A percentile compares a stretch with the other conserved stretches of the same genome.
phyloP scores from a whole-genome alignment of 2,797 vertebrate species.

The Chrysocyon brachyurus region DNA sequence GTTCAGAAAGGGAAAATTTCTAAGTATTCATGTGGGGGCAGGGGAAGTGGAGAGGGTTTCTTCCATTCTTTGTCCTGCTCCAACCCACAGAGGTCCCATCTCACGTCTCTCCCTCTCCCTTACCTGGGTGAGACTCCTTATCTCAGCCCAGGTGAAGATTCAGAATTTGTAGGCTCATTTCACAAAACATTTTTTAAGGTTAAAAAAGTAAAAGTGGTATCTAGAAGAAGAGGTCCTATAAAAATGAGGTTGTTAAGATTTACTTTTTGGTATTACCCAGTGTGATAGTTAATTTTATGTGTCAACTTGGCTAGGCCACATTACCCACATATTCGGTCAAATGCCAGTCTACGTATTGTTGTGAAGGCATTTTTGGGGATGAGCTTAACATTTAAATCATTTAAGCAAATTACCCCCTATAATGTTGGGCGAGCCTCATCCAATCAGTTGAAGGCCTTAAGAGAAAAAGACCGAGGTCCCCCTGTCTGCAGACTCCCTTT shows the following conservation, averaged over 20 bases:
- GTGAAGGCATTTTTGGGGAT: neutral
- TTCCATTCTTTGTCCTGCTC: neutral
- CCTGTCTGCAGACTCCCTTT: neutral
- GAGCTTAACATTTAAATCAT: neutral
- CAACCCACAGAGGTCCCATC: neutral
- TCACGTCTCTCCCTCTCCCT: neutral
- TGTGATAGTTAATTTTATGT: slow-evolving; percentile 22
- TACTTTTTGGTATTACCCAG: neutral
- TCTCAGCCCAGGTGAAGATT: neutral
- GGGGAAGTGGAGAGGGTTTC: no score
- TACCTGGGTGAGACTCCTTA: neutral
- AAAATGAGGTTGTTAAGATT: neutral
- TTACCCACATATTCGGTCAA: neutral
- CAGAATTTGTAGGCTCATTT: neutral
- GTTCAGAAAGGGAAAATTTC: neutral
- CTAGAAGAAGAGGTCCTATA: neutral
- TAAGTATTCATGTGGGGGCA: neutral
- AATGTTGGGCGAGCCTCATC: neutral
- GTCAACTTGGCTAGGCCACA: neutral
- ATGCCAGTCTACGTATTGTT: neutral
- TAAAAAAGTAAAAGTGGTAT: neutral
- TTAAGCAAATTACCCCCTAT: neutral
- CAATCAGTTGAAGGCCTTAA: neutral
- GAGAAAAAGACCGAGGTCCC: neutral
- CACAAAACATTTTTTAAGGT: neutral